phyloP scores from a whole-genome alignment of 2,113 vertebrate species.

The Etia nguti region DNA sequence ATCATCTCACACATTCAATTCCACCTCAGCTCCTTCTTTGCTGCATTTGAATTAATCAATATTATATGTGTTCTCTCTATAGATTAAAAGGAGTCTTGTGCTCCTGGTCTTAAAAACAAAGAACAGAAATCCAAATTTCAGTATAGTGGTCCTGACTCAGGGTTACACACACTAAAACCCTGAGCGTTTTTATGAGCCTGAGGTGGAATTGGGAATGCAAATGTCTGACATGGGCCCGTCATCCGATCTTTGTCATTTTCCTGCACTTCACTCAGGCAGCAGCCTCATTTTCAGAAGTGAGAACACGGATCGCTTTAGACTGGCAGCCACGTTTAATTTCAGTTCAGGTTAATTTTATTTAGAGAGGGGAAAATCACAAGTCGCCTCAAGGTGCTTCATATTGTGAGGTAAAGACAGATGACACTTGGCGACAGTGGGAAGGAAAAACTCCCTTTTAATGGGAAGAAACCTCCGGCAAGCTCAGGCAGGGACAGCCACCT shows the following conservation, averaged over 20 bases:
- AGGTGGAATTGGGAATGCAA: neutral
- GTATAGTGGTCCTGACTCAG: neutral
- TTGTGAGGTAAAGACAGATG: rapidly evolving
- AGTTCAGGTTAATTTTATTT: neutral
- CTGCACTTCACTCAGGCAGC: neutral
- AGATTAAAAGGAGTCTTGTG: neutral
- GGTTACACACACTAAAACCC: neutral
- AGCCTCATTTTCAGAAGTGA: neutral
- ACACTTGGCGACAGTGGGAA: neutral
- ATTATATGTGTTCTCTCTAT: neutral
- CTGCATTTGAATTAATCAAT: neutral
- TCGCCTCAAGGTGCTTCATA: neutral
- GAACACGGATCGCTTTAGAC: neutral
- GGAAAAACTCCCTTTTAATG: neutral
- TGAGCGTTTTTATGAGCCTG: neutral
- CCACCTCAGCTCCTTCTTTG: neutral
- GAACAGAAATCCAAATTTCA: neutral
- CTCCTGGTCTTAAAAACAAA: neutral
- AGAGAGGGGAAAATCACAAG: neutral
- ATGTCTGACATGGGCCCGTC: neutral
- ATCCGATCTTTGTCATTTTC: neutral
- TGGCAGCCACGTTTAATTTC: neutral
- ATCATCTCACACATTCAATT: neutral
- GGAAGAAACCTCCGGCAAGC: rapidly evolving
- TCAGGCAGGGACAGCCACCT: neutral